Base-by-base conservation (phyloP, 1,140 invertebrate species). In the Adelges cooleyi region DNA sequence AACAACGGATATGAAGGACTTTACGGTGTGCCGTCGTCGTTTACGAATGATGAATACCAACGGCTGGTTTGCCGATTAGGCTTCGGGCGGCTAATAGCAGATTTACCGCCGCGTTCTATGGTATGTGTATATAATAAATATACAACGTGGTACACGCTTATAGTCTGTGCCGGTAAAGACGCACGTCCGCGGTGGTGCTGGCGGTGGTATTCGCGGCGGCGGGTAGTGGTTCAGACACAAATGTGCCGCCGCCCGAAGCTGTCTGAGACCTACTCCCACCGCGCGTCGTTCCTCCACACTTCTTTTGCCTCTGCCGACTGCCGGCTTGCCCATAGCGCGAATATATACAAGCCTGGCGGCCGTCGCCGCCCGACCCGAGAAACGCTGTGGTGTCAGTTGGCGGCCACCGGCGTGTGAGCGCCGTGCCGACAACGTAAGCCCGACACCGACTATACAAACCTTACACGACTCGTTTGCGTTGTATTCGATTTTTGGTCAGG, bases 321-420 rank as follows among this genome's bases (percentile, higher is more conserved):
- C 27, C 38, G 38, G 38, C 33, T 42, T 44, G 53, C 53, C 38
- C 38, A 27, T 42, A 56, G 33, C 5, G 38, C 10, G 38, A 44
- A 42, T 25, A 56, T 38, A 54, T 23, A 40, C 23, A 40, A 11
- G 33, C 33, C 33, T 38, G 20, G 51, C 5, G 15, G 20, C 27
- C 51, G 53, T n/a, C 40, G 40, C 5, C 22, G 17, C 40, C 22
- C 54, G 23, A 46, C 54, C 54, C 54, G 36, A 59, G 54, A 46
- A 59, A 59, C 54, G 40, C 54, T 59, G 54, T 46, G 54, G 54
- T 59, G 54, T 59, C 54, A 59, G 54, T 59, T 46, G 54, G 54
- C 54, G 54, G 54, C 54, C 54, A 59, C 54, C 54, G 54, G 54
- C 54, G 54, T 59, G 54, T 59, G 54, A 59, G 54, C 54, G 54